phyloP scores from a whole-genome alignment of 1,140 invertebrate species.

The Theocolax elegans region DNA sequence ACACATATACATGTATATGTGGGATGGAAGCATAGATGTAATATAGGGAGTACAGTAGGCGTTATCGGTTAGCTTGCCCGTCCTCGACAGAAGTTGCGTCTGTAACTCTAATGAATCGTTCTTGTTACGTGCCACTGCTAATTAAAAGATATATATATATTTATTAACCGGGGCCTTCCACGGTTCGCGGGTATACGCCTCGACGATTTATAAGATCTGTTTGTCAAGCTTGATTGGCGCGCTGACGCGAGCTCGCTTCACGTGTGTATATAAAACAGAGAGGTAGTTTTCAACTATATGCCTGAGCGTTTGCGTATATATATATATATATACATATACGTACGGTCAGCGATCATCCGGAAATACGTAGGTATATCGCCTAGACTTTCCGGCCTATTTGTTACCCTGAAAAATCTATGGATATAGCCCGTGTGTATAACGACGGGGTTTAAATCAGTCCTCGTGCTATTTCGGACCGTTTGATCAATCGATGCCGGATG shows the following conservation, averaged over 20 bases:
- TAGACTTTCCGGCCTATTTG: slow-evolving; percentile 2
- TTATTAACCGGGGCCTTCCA: background rate
- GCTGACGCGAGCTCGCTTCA: background rate
- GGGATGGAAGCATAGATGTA: too few relatives aligned
- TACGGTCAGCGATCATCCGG: background rate
- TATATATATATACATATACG: too few relatives aligned
- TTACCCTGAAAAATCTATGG: slow-evolving; percentile 14
- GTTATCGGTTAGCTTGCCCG: background rate
- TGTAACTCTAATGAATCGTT: slow-evolving; percentile 19
- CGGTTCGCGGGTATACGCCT: background rate
- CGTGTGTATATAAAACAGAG: too few relatives aligned
- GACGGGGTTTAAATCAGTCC: slow-evolving; percentile 16
- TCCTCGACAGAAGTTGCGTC: background rate
- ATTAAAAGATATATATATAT: slow-evolving; percentile 24
- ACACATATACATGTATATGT: too few relatives aligned
- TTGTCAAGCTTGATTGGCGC: slow-evolving; percentile 23
- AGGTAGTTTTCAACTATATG: background rate
- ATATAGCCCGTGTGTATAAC: background rate
- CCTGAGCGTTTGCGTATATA: too few relatives aligned
- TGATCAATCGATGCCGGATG: too few relatives aligned
- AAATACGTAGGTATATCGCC: background rate
- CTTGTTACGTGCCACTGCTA: background rate
- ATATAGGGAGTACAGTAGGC: slow-evolving; percentile 7
- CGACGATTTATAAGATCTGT: slow-evolving; percentile 20
- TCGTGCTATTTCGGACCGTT: too few relatives aligned